Base-by-base conservation (phyloP, 2,113 vertebrate species). In the Mandrillus leucophaeus region DNA sequence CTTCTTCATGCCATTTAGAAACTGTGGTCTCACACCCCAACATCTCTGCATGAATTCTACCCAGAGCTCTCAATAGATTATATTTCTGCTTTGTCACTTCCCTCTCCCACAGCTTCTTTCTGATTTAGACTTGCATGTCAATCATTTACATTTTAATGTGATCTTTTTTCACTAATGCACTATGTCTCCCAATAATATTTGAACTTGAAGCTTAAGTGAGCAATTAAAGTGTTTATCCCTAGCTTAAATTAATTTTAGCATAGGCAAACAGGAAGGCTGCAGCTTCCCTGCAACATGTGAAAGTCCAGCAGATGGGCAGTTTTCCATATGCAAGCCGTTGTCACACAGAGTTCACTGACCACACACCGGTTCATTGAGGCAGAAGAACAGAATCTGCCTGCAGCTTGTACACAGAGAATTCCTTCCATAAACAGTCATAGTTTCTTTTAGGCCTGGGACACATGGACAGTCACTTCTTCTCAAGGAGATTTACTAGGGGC, bases 381-480 rank as follows among this genome's bases (percentile, higher is more conserved):
- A n/a, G 68, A 27, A 92, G 66, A 78, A 66, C 40, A 75, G 64
- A 82, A 72, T 48, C 78, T n/a, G 61, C 45, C 50, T 38, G 20
- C 86, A 57, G n/a, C 57, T 25, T 16, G 0, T 23, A n/a, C 61
- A 43, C 76, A 64, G 22, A 68, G 81, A 97, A 95, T 97, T 96
- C 95, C 90, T 92, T 92, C 92, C 95, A 79, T 52, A 30, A 10
- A 64, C 66, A 92, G 89, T 92, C 97, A 97, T 2, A 23, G n/a
- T 72, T 97, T 73, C 90, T 88, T 92, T 96, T 92, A 95, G 89
- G 59, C 57, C 75, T 48, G 79, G 57, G 35, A 93, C 87, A 66
- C 82, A 23, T n/a, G 45, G 75, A 45, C 57, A 91, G 81, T n/a
- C n/a, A 13, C 83, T 95, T 66, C 52, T 38, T 35, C 84, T 59